Conservation (phyloP, 2,888 invertebrate genomes). For the Zonitis immaculata region DNA sequence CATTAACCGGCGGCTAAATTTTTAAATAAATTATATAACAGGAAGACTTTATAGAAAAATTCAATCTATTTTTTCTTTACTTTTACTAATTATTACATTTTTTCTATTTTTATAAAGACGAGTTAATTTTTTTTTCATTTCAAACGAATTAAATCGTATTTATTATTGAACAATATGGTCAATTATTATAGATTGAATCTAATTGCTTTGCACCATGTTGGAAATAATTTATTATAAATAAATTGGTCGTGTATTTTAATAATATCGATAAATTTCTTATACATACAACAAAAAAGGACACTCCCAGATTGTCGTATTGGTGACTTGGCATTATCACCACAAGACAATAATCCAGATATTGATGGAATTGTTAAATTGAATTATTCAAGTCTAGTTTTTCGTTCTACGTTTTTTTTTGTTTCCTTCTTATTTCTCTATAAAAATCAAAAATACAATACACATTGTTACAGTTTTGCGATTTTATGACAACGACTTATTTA, state of each 20-base stretch:
- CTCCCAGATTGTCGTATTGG: conserved; percentile 17
- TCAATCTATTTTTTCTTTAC: too few species aligned
- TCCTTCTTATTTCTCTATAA: too few species aligned
- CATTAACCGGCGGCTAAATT: not conserved
- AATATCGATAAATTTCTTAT: not conserved
- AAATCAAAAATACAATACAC: too few species aligned
- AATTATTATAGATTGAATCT: conserved; percentile 39
- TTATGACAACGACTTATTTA: not conserved
- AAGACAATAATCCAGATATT: conserved; percentile 16
- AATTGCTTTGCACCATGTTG: conserved; percentile 26
- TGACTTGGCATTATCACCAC: not conserved
- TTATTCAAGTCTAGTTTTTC: not conserved
- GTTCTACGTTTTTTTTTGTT: too few species aligned
- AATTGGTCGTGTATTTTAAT: conserved; percentile 8
- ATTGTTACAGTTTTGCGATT: not conserved
- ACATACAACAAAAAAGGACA: conserved; percentile 5
- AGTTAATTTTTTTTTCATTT: too few species aligned
- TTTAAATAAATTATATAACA: not conserved
- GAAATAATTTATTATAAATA: conserved; percentile 13
- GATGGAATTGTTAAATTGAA: conserved; percentile 16
- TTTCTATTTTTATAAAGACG: too few species aligned
- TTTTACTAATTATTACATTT: too few species aligned
- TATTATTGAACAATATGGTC: conserved; percentile 32
- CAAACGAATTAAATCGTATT: too few species aligned
- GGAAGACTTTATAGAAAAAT: not conserved